A percentile compares a stretch with the other conserved stretches of the same genome.
phyloP scores from a whole-genome alignment of 2,888 invertebrate genomes.

The Thelaira solivaga region DNA sequence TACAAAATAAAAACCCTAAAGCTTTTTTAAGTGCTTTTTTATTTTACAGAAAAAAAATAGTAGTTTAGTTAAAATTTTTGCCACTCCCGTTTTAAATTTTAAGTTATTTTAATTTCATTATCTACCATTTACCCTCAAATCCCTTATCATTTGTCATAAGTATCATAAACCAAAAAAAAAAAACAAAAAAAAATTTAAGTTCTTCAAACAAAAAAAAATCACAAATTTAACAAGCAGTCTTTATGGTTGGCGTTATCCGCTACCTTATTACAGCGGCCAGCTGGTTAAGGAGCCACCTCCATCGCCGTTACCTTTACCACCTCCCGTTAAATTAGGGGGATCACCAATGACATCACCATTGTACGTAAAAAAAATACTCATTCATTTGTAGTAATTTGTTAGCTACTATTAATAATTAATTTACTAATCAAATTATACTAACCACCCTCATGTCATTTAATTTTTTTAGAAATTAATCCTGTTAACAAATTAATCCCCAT shows the following conservation, averaged over 20 bases:
- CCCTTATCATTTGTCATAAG: conserved; percentile 2
- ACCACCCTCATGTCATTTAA: no score
- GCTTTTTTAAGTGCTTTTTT: no score
- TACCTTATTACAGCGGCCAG: conserved; percentile 95
- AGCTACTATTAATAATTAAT: no score
- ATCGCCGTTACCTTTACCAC: conserved; percentile 87
- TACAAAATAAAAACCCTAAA: no score
- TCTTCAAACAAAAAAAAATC: conserved; percentile 53
- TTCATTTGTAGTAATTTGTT: no score
- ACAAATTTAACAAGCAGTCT: conserved; percentile 82
- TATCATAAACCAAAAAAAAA: conserved; percentile 57
- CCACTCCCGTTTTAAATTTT: not conserved
- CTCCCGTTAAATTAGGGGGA: conserved; percentile 86
- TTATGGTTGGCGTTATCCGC: conserved; percentile 97
- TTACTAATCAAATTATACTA: no score
- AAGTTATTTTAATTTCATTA: conserved; percentile 12
- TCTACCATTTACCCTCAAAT: not conserved
- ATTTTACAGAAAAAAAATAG: no score
- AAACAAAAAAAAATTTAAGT: conserved; percentile 59
- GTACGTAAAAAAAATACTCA: conserved; percentile 79
- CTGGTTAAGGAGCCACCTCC: conserved; percentile 85
- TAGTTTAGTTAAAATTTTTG: not conserved
- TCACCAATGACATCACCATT: conserved; percentile 83
- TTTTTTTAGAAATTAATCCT: no score
- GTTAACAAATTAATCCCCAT: no score